These are phyloP conservation scores for Laupala kohalensis DNA, from an alignment of 1,140 invertebrate species.

Conservation along the genomic window DNA sequence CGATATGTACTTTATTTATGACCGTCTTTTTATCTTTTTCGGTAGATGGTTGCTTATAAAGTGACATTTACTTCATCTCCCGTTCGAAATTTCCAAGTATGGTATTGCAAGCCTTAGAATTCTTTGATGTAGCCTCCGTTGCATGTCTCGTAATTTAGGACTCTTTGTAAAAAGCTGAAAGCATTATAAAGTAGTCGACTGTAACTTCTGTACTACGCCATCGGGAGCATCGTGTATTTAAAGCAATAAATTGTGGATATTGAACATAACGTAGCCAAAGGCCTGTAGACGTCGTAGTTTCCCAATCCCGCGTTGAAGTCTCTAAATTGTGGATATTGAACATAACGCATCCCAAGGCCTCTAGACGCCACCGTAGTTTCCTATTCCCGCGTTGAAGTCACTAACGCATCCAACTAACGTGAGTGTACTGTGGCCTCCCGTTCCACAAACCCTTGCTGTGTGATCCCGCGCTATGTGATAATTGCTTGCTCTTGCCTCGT, in stretches of 20 bases:
- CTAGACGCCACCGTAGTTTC: not conserved
- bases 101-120: no score
- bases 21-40: no score
- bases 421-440: not conserved
- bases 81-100: no score
- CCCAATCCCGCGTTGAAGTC: not conserved
- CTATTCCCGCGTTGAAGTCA: not conserved
- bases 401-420: not conserved
- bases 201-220: not conserved
- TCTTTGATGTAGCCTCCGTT: no score
- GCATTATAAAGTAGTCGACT: not conserved
- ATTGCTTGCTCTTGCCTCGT: no score
- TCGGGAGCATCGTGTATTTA: not conserved
- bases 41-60: no score
- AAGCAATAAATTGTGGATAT: constrained; percentile 1
- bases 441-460: not conserved
- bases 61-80: no score
- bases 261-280: not conserved
- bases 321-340: no score
- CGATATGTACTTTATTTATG: no score
- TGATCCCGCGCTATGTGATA: not conserved
- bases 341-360: no score
- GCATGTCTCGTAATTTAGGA: not conserved
- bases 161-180: not conserved
- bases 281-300: not conserved